These are phyloP conservation scores for Bombylius discolor DNA, from an alignment of 2,888 invertebrate genomes.

Conservation along the genomic window DNA sequence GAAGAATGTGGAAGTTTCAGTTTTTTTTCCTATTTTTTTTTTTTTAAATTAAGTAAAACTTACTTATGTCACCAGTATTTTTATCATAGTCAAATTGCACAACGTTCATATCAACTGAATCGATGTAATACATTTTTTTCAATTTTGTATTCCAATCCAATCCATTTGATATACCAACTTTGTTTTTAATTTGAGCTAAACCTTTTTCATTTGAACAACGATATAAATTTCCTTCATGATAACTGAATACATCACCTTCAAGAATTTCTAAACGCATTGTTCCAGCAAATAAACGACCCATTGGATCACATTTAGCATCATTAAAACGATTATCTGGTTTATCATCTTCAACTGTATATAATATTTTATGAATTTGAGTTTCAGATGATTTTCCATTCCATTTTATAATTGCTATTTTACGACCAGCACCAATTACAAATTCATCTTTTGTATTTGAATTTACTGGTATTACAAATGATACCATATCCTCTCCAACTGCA, in stretches of 20 bases:
- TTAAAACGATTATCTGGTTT: constrained; percentile 51
- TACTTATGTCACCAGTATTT: constrained; percentile 40
- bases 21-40: background rate
- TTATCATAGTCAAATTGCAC: constrained; percentile 60
- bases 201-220: constrained; percentile 25
- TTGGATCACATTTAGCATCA: constrained; percentile 65
- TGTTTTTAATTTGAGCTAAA: constrained; percentile 16
- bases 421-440: constrained; percentile 50
- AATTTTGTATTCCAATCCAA: constrained; percentile 57
- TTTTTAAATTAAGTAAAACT: background rate
- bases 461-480: constrained; percentile 50
- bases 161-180: constrained; percentile 60
- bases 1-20: no score
- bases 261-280: constrained; percentile 29
- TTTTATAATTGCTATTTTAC: constrained; percentile 44
- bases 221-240: constrained; percentile 30
- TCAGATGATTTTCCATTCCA: constrained; percentile 49
- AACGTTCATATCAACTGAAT: constrained; percentile 53
- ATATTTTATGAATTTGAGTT: constrained; percentile 36
- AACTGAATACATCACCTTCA: constrained; percentile 24
- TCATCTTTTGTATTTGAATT: constrained; percentile 43
- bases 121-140: constrained; percentile 61
- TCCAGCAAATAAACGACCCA: constrained; percentile 61
- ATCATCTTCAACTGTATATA: constrained; percentile 48
- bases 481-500: constrained; percentile 36